Conservation (phyloP, 1,140 invertebrate species). For the Araneus ventricosus region DNA sequence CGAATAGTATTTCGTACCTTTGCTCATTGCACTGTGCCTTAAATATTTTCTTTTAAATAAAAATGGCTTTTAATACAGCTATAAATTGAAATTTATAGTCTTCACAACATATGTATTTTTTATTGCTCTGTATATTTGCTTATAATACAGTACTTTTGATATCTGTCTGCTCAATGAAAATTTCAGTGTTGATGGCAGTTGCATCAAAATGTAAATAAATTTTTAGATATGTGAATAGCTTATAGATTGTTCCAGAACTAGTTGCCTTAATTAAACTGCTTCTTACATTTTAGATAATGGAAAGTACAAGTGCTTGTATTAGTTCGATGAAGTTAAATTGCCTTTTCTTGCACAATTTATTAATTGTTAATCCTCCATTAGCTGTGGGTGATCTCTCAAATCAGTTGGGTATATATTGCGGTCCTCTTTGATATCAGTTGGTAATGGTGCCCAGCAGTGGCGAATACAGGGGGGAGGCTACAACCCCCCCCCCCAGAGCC, state of each 20-base stretch:
- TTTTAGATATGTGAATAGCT: background rate
- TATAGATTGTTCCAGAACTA: background rate
- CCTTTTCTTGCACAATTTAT: background rate
- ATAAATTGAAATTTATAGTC: background rate
- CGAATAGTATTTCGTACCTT: background rate
- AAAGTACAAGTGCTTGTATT: background rate
- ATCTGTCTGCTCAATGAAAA: background rate
- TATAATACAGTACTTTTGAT: background rate
- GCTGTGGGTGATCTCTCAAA: no score
- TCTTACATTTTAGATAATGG: background rate
- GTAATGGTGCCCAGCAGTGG: no score
- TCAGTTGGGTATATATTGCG: no score
- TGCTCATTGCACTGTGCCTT: background rate
- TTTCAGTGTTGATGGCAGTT: background rate
- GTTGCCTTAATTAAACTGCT: background rate
- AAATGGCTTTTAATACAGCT: background rate
- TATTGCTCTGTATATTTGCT: constrained; percentile 33
- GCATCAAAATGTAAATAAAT: background rate
- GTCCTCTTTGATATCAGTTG: no score
- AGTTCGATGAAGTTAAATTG: background rate
- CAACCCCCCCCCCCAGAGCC: no score
- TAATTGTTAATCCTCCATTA: no score
- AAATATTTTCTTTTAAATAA: background rate
- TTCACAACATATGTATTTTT: background rate
- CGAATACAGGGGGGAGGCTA: no score